A percentile compares a stretch with the other conserved stretches of the same genome.
These are phyloP conservation scores for Galagoides demidoff DNA, from an alignment of 2,797 vertebrate genomes.

Conservation along the genomic window DNA sequence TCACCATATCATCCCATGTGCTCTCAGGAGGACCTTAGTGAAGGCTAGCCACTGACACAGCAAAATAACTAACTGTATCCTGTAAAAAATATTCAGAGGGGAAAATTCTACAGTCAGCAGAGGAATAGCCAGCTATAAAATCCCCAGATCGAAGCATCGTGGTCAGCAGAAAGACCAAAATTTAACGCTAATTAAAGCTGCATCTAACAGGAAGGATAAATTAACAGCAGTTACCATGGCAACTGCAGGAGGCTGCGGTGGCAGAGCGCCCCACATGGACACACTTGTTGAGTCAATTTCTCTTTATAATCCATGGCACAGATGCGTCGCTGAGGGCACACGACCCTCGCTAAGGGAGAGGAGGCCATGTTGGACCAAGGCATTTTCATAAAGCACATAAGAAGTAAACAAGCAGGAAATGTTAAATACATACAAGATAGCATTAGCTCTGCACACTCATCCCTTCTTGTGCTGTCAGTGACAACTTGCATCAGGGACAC, in stretches of 20 bases:
- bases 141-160: not conserved
- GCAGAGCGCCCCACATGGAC: no score
- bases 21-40: not conserved
- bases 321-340: accelerated
- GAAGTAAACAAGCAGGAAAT: not conserved
- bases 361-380: not conserved
- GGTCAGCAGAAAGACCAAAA: not conserved
- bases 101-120: not conserved
- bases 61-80: not conserved
- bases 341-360: not conserved
- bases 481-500: no score
- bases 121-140: not conserved
- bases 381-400: not conserved
- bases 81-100: not conserved
- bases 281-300: not conserved
- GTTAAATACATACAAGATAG: not conserved
- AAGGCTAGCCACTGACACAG: not conserved
- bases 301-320: no score
- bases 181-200: not conserved
- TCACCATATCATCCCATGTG: not conserved
- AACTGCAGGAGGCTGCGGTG: accelerated
- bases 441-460: not conserved
- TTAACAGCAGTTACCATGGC: not conserved
- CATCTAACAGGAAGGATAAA: not conserved
- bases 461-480: accelerated